Base-by-base conservation (phyloP, 2,113 vertebrate species). In the Chloropsis cyanopogon region DNA sequence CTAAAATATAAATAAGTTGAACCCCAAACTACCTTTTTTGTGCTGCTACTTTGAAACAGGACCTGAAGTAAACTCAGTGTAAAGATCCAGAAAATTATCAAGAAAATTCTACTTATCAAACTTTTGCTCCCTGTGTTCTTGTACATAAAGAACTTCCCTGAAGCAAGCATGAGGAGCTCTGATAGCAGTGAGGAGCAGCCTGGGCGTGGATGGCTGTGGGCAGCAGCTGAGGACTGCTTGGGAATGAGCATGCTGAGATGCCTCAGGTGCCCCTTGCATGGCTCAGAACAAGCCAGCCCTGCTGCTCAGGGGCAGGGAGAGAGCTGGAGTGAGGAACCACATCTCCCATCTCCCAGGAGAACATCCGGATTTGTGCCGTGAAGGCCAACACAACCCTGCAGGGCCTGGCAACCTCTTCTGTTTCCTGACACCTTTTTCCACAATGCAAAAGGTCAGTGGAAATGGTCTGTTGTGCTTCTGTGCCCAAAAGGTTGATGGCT, bases 1-100 rank as follows among this genome's bases (percentile, higher is more conserved):
- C 78, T 76, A 95, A 87, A 93, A 85, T 78, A 69, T 39, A 90
- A 86, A 91, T 92, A 82, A 80, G 91, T 88, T 63, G 76, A 93
- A 86, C 47, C 17, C 33, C 46, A 80, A 6, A 4, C 59, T 86
- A 73, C 49, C 12, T 77, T 91, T 92, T 80, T 88, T 77, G 29
- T 82, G 50, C 75, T 90, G 31, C 42, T 77, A 24, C 82, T 94
- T 95, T 91, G 85, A 90, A 87, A 91, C 66, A 53, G 50, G 14
- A 80, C 66, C 50, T 92, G 78, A 88, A 80, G 33, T 69, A 85
- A 85, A 66, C 39, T 92, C 22, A 19, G 33, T 56, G 22, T 72
- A 91, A 89, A 82, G 49, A 89, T 49, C 0, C 4, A 85, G 42
- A 91, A 95, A 79, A 72, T 47, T 41, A 66, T 24, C 37, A 25